Percentiles rank a stretch among this genome's conserved stretches.
These are phyloP conservation scores for Myotis davidii DNA, from an alignment of 2,113 vertebrate species.

Conservation along the genomic window DNA sequence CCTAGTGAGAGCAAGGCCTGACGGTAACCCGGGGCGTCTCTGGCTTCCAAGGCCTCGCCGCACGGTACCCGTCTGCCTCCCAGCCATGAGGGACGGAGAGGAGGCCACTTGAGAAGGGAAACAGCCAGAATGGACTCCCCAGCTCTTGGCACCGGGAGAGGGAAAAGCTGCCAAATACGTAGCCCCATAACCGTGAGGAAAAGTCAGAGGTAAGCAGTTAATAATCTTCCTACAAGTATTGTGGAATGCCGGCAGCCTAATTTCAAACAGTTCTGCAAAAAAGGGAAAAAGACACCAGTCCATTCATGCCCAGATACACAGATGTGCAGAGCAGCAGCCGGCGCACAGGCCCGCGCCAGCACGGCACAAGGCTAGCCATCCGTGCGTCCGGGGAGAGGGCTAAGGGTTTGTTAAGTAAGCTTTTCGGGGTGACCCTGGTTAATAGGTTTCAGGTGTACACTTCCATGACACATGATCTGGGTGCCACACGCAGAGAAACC, in stretches of 20 bases:
- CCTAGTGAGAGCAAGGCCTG: not conserved
- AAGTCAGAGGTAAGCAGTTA: not conserved
- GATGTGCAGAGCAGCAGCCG: too few relatives aligned
- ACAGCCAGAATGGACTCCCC: not conserved
- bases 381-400: not conserved
- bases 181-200: not conserved
- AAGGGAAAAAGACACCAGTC: not conserved
- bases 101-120: too few relatives aligned
- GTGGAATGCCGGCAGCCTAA: not conserved
- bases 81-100: not conserved
- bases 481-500: too few relatives aligned
- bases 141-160: not conserved
- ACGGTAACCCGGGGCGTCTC: not conserved
- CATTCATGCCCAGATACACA: accelerated
- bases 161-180: too few relatives aligned
- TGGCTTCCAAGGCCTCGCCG: not conserved
- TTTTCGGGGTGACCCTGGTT: too few relatives aligned
- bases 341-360: accelerated
- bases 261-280: not conserved
- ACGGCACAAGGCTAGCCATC: accelerated
- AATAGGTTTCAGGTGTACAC: too few relatives aligned
- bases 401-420: not conserved
- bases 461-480: too few relatives aligned
- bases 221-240: not conserved
- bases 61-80: not conserved